Evolutionary conservation across 2,888 invertebrate genomes (phyloP).

Genomic region (Amblyjoppa proteus): DNA sequence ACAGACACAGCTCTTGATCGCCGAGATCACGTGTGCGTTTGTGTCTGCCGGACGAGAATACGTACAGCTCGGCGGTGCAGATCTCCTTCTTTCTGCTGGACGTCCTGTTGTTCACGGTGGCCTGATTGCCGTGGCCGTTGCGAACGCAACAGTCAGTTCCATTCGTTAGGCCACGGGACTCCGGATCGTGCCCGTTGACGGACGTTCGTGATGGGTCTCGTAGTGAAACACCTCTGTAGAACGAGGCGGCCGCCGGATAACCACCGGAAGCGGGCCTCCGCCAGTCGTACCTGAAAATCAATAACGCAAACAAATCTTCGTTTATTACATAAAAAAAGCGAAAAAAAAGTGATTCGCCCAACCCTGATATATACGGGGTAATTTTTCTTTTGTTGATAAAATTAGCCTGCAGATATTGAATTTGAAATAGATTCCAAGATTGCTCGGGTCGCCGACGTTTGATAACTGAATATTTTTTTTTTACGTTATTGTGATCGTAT

Average conservation of each 20-base stretch:
- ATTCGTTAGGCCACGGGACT: conserved; percentile 66
- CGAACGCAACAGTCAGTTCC: conserved; percentile 67
- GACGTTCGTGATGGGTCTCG: conserved; percentile 71
- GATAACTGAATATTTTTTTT: background rate
- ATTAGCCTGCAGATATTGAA: background rate
- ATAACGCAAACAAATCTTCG: background rate
- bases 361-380: background rate
- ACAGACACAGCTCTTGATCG: conserved; percentile 75
- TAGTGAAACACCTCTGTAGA: conserved; percentile 77
- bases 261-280: conserved; percentile 73
- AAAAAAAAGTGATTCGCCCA: background rate
- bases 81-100: conserved; percentile 64
- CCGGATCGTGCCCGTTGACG: conserved; percentile 65
- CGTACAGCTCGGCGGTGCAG: conserved; percentile 72
- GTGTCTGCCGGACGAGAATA: conserved; percentile 74
- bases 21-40: conserved; percentile 68
- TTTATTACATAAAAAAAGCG: conserved; percentile 7
- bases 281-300: conserved; percentile 75
- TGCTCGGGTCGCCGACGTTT: background rate
- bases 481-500: conserved; percentile 45
- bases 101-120: conserved; percentile 56
- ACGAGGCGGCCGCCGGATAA: conserved; percentile 74
- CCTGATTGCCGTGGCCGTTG: conserved; percentile 69
- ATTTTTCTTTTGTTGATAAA: background rate
- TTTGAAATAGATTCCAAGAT: background rate